Evolutionary conservation across 1,140 invertebrate species (phyloP).

Genomic region (Trinorchestia longiramus): DNA sequence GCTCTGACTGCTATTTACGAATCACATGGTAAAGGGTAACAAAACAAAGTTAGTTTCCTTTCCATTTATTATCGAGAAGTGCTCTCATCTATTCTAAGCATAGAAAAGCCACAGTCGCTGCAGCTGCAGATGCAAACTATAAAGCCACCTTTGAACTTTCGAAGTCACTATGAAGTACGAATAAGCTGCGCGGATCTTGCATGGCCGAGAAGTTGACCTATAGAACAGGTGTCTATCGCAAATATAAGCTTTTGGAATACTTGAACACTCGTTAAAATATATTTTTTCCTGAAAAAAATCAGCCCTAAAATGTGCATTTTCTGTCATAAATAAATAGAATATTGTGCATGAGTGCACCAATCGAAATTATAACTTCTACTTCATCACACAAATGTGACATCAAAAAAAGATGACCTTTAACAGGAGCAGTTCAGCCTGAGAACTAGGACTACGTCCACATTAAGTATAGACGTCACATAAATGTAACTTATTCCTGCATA

Average conservation of each 20-base stretch:
- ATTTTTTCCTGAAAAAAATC: not conserved
- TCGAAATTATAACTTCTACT: not conserved
- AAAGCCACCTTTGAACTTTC: not conserved
- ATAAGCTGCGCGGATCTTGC: not conserved
- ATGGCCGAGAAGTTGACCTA: not conserved
- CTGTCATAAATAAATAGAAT: not conserved
- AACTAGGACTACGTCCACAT: not conserved
- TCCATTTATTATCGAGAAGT: not conserved
- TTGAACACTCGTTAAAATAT: not conserved
- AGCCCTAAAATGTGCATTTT: not conserved
- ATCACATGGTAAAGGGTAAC: not conserved
- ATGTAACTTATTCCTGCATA: not conserved
- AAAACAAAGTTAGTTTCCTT: not conserved
- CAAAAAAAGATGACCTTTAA: not conserved
- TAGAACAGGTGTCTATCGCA: not conserved
- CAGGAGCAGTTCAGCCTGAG: not conserved
- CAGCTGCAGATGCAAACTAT: not conserved
- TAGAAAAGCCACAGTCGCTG: not conserved
- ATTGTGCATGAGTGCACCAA: not conserved
- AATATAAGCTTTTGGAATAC: not conserved
- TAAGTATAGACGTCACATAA: not conserved
- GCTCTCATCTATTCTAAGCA: not conserved
- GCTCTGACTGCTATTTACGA: not conserved
- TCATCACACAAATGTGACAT: not conserved
- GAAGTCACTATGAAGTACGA: not conserved